phyloP scores from a whole-genome alignment of 1,140 invertebrate species.

The Apocrypta bakeri region DNA sequence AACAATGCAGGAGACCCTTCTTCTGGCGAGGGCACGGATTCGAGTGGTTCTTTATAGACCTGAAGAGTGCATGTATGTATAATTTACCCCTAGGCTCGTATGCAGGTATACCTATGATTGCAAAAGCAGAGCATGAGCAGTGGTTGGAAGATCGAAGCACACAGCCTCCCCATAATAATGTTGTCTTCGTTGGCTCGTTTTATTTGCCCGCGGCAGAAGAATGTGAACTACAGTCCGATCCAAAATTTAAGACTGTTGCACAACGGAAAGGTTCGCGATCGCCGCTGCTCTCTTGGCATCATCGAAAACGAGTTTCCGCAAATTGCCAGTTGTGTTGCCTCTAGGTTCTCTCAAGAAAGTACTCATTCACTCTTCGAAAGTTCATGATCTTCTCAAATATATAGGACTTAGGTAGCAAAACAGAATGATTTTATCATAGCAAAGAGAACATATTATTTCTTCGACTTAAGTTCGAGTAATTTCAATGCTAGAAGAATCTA shows the following conservation, averaged over 20 bases:
- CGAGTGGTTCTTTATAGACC: too few relatives aligned
- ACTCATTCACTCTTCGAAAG: not conserved
- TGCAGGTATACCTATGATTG: too few relatives aligned
- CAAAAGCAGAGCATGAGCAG: conserved; percentile 73
- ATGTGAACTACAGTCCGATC: conserved; percentile 73
- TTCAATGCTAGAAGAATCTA: too few relatives aligned
- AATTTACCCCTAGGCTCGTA: too few relatives aligned
- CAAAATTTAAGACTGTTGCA: conserved; percentile 70
- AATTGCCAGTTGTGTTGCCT: conserved; percentile 33
- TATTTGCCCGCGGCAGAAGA: conserved; percentile 73
- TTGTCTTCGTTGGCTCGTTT: conserved; percentile 73
- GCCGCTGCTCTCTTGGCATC: not conserved
- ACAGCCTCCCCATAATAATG: conserved; percentile 71
- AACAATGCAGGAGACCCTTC: too few relatives aligned
- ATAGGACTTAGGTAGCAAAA: too few relatives aligned
- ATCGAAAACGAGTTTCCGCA: conserved; percentile 42
- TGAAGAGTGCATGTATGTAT: too few relatives aligned
- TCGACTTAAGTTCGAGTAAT: too few relatives aligned
- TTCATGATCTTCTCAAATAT: conserved; percentile 43
- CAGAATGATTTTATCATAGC: too few relatives aligned
- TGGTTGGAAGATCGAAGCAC: conserved; percentile 64
- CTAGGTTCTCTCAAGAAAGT: not conserved
- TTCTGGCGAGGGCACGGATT: not conserved
- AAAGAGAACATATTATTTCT: too few relatives aligned
- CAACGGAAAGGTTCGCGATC: conserved; percentile 55